phyloP scores from a whole-genome alignment of 2,113 vertebrate genomes.

The Trochalopteron elliotii region DNA sequence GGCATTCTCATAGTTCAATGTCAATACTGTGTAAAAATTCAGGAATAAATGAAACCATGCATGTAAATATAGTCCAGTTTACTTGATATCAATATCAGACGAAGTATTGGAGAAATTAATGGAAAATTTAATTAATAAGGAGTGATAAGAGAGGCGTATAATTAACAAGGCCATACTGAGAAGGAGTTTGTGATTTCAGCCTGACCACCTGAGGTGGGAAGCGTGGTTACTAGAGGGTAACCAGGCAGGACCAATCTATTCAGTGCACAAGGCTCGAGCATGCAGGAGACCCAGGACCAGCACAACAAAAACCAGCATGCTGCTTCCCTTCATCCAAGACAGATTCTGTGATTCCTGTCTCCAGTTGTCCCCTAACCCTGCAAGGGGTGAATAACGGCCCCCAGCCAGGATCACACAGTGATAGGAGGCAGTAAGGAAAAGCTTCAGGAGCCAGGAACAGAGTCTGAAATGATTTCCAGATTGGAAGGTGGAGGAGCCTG shows the following conservation, averaged over 20 bases:
- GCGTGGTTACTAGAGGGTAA: fast-evolving
- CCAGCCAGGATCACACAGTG: fast-evolving
- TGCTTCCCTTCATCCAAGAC: background rate
- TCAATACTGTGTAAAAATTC: background rate
- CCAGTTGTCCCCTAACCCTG: background rate
- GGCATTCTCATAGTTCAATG: background rate
- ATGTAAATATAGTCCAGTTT: background rate
- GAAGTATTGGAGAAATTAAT: background rate
- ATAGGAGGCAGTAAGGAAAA: background rate
- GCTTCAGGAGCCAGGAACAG: background rate
- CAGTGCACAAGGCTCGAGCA: fast-evolving
- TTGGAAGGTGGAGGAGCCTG: background rate
- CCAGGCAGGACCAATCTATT: background rate
- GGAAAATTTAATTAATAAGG: background rate
- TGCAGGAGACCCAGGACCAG: background rate
- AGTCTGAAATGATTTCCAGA: background rate
- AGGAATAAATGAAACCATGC: background rate
- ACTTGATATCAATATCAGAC: background rate
- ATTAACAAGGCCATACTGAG: background rate
- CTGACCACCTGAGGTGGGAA: background rate
- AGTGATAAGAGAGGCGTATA: background rate
- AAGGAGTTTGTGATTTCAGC: background rate
- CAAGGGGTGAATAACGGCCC: fast-evolving
- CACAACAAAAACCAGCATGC: fast-evolving
- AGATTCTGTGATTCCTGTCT: background rate